These are phyloP conservation scores for Neocrepidodera transversa DNA, from an alignment of 2,888 invertebrate species.

Conservation along the genomic window DNA sequence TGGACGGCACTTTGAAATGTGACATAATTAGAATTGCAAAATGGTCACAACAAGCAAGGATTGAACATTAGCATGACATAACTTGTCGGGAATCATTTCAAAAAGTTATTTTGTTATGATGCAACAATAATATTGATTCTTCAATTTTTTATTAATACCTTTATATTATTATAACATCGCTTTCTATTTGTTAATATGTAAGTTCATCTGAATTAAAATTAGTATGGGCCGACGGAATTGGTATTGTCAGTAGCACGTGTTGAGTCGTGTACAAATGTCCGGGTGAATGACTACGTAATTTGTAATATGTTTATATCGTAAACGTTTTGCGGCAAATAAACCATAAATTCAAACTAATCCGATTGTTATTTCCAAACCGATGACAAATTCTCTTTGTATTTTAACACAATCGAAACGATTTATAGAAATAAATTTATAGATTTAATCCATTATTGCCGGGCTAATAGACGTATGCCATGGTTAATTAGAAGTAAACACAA, in stretches of 20 bases:
- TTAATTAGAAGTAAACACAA: too few relatives aligned
- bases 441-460: neutral
- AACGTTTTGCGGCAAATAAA: neutral
- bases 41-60: neutral
- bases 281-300: neutral
- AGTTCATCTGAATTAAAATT: neutral
- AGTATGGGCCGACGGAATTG: neutral
- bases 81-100: too few relatives aligned
- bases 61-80: neutral
- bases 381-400: constrained; percentile 1
- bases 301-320: neutral
- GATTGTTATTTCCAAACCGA: neutral
- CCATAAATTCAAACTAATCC: constrained; percentile 1
- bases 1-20: neutral
- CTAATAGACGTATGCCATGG: neutral
- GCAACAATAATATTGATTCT: too few relatives aligned
- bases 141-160: too few relatives aligned
- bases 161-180: too few relatives aligned
- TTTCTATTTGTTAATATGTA: neutral
- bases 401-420: neutral
- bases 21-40: neutral
- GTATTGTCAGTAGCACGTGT: neutral
- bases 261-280: neutral
- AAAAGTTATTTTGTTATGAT: too few relatives aligned
- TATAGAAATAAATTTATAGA: neutral